Conservation (phyloP, 2,113 vertebrate species). For the Dasyornis broadbenti region DNA sequence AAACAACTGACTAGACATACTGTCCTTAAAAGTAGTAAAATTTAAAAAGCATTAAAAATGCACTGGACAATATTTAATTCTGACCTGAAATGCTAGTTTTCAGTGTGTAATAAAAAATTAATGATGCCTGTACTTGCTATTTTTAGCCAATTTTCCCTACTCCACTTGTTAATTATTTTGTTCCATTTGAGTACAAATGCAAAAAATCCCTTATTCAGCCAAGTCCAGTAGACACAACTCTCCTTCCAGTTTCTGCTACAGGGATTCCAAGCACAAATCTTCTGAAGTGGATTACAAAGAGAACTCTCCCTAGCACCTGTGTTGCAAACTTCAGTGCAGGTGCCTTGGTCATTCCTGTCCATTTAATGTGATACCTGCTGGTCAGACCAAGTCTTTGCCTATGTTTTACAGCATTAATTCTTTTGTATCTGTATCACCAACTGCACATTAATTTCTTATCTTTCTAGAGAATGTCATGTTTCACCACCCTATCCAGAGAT, state of each 20-base stretch:
- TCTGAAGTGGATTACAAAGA: neutral
- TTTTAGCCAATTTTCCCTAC: neutral
- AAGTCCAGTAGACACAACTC: neutral
- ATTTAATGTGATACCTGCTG: neutral
- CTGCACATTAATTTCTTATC: neutral
- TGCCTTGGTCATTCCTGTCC: neutral
- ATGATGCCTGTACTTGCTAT: neutral
- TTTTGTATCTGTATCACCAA: neutral
- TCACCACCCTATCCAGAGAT: neutral
- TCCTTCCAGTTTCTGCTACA: neutral
- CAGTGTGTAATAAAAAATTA: neutral
- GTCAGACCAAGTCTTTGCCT: neutral
- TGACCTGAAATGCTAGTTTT: neutral
- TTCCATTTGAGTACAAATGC: neutral
- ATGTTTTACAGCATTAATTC: fast-evolving
- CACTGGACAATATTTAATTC: neutral
- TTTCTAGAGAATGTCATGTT: neutral
- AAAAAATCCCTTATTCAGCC: neutral
- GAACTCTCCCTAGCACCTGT: neutral
- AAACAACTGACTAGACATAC: neutral
- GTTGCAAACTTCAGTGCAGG: neutral
- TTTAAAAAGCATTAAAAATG: neutral
- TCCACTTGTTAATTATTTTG: neutral
- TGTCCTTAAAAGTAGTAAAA: neutral
- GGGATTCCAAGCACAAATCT: neutral